A percentile compares a stretch with the other conserved stretches of the same genome.
Evolutionary conservation across 2,113 vertebrate genomes (phyloP).

Genomic region (Rhinopomastus cyanomelas): DNA sequence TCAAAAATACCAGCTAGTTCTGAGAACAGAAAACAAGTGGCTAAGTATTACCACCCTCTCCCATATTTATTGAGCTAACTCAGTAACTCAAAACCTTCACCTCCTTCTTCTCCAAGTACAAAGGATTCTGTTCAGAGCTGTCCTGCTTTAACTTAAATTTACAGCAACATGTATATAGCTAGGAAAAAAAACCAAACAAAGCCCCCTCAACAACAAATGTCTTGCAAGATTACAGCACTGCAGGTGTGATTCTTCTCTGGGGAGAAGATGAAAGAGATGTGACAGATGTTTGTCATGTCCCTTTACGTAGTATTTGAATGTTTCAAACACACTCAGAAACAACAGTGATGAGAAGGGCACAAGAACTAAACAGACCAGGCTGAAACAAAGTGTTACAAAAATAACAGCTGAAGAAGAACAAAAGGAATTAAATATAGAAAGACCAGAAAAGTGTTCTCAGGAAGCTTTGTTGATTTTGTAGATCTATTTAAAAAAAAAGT

Average conservation of each 20-base stretch:
- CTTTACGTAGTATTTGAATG: not conserved
- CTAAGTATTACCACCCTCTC: not conserved
- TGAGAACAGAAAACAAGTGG: not conserved
- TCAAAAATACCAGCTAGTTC: not conserved
- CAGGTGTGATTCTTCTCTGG: not conserved
- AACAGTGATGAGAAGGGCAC: not conserved
- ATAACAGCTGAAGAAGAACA: constrained; percentile 13
- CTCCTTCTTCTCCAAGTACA: not conserved
- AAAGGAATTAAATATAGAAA: constrained; percentile 31
- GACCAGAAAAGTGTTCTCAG: not conserved
- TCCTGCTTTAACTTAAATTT: not conserved
- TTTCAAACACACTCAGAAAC: constrained; percentile 12
- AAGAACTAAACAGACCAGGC: constrained; percentile 9
- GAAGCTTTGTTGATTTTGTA: constrained; percentile 1
- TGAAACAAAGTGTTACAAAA: not conserved
- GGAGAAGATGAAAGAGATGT: constrained; percentile 49
- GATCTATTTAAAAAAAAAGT: not conserved
- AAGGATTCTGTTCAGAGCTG: not conserved
- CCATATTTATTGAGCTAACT: not conserved
- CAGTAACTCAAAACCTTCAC: not conserved
- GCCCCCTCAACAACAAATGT: not conserved
- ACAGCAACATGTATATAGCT: not conserved
- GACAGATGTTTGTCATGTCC: constrained; percentile 55
- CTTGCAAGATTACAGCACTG: constrained; percentile 21
- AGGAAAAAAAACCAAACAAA: not conserved